phyloP scores from a whole-genome alignment of 2,113 vertebrate species.

The Ascaphus truei region DNA sequence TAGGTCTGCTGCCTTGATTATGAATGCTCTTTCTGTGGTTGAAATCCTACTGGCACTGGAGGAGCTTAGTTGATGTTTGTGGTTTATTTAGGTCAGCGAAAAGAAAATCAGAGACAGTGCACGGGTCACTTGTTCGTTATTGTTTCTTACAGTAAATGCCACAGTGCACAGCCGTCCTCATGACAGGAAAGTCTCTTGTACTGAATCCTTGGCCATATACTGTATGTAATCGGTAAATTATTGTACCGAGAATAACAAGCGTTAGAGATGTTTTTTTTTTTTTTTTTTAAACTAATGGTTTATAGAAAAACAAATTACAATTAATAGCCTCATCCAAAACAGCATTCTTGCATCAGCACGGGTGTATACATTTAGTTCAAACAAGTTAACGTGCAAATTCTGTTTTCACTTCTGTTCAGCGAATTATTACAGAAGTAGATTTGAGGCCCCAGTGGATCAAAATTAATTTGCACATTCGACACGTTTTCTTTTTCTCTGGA shows the following conservation, averaged over 20 bases:
- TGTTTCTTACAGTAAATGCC: slow-evolving; percentile 13
- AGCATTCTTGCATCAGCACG: background rate
- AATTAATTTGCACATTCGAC: too few relatives aligned
- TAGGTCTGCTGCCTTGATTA: background rate
- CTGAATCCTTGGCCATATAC: background rate
- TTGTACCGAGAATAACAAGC: background rate
- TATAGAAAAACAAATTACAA: slow-evolving; percentile 23
- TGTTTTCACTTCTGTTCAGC: too few relatives aligned
- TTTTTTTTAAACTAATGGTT: slow-evolving; percentile 14
- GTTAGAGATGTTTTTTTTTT: background rate
- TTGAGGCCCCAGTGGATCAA: too few relatives aligned
- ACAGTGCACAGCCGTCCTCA: background rate
- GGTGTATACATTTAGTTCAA: background rate
- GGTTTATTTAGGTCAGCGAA: slow-evolving; percentile 11
- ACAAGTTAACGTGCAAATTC: background rate
- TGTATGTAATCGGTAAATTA: background rate
- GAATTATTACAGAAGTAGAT: too few relatives aligned
- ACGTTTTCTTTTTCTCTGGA: too few relatives aligned
- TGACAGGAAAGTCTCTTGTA: slow-evolving; percentile 17
- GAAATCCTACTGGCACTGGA: background rate
- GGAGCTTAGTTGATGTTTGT: background rate
- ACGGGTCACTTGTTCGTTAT: slow-evolving; percentile 8
- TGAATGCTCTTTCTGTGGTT: background rate
- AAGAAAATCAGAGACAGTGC: slow-evolving; percentile 3
- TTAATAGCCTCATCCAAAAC: background rate